Base-by-base conservation (phyloP, 1,140 invertebrate genomes). In the Pentalonia nigronervosa region DNA sequence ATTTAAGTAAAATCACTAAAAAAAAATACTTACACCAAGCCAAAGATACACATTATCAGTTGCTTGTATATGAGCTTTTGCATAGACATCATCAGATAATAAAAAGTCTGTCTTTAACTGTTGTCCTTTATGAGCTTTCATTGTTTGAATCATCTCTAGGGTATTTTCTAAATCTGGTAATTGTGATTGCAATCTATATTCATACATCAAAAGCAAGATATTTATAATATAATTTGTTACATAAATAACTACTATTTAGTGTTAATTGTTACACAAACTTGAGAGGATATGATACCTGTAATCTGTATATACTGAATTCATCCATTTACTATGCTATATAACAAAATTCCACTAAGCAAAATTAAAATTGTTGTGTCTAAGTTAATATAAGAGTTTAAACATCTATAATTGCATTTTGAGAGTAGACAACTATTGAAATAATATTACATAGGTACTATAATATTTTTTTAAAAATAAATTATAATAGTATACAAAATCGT, bases 11-110 rank as follows among this genome's bases (percentile, higher is more conserved):
- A 67, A 50, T 83, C 4, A 56, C n/a, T 23, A 41, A 86, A 84
- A 20, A 90, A 47, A 60, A 30, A n/a, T 87, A 96, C 95, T 95
- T 96, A 97, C 96, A 48, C 99, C 99, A 93, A 99, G 96, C 99
- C 99, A 99, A n/a, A 99, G 96, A 95, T 98, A 99, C 30, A 99
- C 98, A 95, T 97, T 99, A 94, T 99, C 97, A 41, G 98, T 99
- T 17, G 98, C 98, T 94, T 98, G 97, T 95, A 98, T 96, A 53
- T 97, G 97, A 95, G 97, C 97, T 95, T 98, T 99, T 14, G 98
- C 97, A 96, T 98, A 99, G 36, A 99, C 97, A 96, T 99, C 98
- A 95, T 99, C 99, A 93, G 98, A 99, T 11, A 99, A 95, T 94
- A 99, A 96, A 96, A 99, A 99, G 94, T 99, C 97, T 3, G 98